Conservation (phyloP, 2,113 vertebrate species). For the Hoplias malabaricus region DNA sequence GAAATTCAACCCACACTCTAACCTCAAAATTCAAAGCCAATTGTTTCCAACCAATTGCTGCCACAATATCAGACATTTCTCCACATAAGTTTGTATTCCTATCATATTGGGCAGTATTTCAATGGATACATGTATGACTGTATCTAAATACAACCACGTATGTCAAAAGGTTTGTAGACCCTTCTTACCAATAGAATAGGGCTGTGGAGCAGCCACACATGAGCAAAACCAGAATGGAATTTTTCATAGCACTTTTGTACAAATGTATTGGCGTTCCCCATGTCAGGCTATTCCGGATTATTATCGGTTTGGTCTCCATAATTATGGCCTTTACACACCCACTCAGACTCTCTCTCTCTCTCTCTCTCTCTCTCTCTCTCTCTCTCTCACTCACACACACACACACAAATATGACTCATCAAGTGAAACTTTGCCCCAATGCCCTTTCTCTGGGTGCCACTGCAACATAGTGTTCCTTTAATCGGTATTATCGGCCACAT, state of each 20-base stretch:
- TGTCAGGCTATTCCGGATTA: not conserved
- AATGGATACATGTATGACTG: too few species aligned
- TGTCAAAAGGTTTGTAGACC: too few species aligned
- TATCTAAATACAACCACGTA: too few species aligned
- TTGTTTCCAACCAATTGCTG: too few species aligned
- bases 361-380: not conserved
- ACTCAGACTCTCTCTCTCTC: not conserved
- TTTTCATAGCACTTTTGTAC: too few species aligned
- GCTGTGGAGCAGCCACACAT: too few species aligned
- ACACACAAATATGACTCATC: slow-evolving; percentile 15
- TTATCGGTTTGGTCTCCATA: not conserved
- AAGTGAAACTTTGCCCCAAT: not conserved
- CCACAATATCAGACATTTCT: too few species aligned
- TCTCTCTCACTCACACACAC: slow-evolving; percentile 9
- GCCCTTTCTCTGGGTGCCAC: not conserved
- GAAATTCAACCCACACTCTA: too few species aligned
- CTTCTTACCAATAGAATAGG: too few species aligned
- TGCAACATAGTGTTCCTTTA: not conserved
- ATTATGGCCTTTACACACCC: not conserved
- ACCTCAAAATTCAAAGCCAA: not conserved
- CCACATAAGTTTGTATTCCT: not conserved
- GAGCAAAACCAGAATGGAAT: too few species aligned
- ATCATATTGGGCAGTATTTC: too few species aligned
- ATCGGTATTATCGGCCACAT: not conserved
- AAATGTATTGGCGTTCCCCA: too few species aligned